Percentiles rank a stretch among this genome's conserved stretches.
Conservation (phyloP, 2,888 invertebrate genomes). For the Trissonchulus sp. region DNA sequence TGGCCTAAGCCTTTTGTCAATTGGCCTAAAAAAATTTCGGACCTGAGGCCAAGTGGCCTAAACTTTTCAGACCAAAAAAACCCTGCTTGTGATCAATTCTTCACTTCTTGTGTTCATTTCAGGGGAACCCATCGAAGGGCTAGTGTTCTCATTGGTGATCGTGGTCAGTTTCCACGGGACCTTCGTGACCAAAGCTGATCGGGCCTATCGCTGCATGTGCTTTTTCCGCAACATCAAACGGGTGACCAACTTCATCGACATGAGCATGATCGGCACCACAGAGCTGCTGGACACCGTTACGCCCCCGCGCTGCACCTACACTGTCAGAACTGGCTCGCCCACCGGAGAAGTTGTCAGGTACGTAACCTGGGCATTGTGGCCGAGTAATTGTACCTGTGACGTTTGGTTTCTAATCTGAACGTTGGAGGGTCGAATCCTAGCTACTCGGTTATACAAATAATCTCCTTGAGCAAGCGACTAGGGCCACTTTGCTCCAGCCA, state of each 20-base stretch:
- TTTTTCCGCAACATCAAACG: conserved; percentile 47
- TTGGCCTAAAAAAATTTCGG: too few species aligned
- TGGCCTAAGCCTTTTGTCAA: too few species aligned
- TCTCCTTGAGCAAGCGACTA: too few species aligned
- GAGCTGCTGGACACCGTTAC: conserved; percentile 44
- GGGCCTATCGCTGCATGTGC: conserved; percentile 45
- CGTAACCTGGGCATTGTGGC: too few species aligned
- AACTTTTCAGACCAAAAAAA: too few species aligned
- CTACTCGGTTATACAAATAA: too few species aligned
- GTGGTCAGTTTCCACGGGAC: conserved; percentile 48
- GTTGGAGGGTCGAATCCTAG: too few species aligned
- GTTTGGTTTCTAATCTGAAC: too few species aligned
- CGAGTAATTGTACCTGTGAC: too few species aligned
- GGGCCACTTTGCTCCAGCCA: too few species aligned
- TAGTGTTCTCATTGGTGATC: conserved; percentile 46
- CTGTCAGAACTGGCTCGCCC: conserved; percentile 39
- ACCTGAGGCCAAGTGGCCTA: too few species aligned
- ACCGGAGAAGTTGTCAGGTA: conserved; percentile 11
- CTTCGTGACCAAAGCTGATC: conserved; percentile 37
- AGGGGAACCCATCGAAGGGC: conserved; percentile 40
- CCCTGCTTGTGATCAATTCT: too few species aligned
- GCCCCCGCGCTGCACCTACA: conserved; percentile 43
- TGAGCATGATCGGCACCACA: conserved; percentile 40
- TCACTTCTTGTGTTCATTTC: conserved; percentile 19
- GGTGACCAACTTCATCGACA: conserved; percentile 44